These are phyloP conservation scores for Fissipunctia ypsillon DNA, from an alignment of 2,888 invertebrate genomes.

Conservation along the genomic window DNA sequence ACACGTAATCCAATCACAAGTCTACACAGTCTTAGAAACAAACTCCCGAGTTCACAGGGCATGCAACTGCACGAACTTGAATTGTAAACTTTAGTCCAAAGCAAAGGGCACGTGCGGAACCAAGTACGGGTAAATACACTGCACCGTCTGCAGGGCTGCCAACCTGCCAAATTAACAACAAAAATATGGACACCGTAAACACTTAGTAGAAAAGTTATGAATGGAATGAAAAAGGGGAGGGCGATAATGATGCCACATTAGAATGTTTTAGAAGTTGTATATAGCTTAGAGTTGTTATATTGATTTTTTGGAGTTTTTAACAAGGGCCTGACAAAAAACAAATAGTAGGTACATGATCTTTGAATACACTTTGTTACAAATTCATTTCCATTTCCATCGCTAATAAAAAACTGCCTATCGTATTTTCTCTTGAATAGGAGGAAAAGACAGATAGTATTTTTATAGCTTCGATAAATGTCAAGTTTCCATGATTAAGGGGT, in stretches of 20 bases:
- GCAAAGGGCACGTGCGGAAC: conserved; percentile 67
- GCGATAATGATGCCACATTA: conserved; percentile 53
- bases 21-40: conserved; percentile 38
- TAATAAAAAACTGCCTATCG: neutral
- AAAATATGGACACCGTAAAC: conserved; percentile 54
- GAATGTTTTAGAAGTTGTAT: conserved; percentile 20
- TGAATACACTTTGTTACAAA: neutral
- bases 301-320: conserved; percentile 10
- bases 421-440: conserved; percentile 18
- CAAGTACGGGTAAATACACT: conserved; percentile 69
- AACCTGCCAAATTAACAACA: conserved; percentile 49
- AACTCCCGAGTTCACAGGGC: conserved; percentile 60
- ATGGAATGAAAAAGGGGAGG: conserved; percentile 32
- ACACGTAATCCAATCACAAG: conserved; percentile 36
- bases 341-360: neutral
- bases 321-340: neutral
- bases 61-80: conserved; percentile 72
- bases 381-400: neutral
- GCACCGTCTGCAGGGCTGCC: conserved; percentile 58
- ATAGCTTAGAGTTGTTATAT: conserved; percentile 19
- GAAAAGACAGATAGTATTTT: conserved; percentile 12
- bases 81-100: conserved; percentile 71
- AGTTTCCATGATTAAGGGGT: conserved; percentile 9
- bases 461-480: conserved; percentile 14
- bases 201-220: conserved; percentile 37